Evolutionary conservation across 2,113 vertebrate genomes (phyloP).

Genomic region (Eptesicus fuscus): DNA sequence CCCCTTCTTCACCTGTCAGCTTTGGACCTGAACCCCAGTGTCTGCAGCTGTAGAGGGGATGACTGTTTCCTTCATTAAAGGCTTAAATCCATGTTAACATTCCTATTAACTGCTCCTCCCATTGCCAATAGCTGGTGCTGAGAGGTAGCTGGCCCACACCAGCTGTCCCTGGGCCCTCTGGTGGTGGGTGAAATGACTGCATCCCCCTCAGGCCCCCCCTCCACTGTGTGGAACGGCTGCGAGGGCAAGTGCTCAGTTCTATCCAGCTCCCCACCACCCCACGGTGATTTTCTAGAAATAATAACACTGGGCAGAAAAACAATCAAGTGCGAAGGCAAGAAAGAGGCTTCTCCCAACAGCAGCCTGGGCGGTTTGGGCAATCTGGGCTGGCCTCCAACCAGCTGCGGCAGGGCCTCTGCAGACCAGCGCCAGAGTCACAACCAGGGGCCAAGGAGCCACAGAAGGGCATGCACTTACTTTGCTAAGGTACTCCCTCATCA

Average conservation of each 20-base stretch:
- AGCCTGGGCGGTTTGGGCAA: neutral
- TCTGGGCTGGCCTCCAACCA: neutral
- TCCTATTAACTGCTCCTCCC: neutral
- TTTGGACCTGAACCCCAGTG: neutral
- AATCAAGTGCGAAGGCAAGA: neutral
- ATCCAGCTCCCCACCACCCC: neutral
- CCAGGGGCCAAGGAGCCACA: neutral
- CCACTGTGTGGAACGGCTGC: neutral
- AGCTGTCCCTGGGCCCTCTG: neutral
- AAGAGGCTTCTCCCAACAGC: neutral
- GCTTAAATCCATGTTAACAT: neutral
- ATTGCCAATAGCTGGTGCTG: neutral
- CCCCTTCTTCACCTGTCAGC: neutral
- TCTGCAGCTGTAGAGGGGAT: neutral
- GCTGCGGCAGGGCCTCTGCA: neutral
- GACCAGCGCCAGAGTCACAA: neutral
- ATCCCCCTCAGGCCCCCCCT: fast-evolving
- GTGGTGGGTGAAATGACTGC: neutral
- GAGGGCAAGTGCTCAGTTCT: neutral
- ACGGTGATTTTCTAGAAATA: neutral
- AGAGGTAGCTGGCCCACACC: neutral
- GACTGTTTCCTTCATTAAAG: neutral
- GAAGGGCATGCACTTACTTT: slow-evolving; percentile 83
- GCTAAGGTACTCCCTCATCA: slow-evolving; percentile 91
- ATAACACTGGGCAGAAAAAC: neutral